Base-by-base conservation (phyloP, 2,888 invertebrate genomes). In the Phalera bucephala region DNA sequence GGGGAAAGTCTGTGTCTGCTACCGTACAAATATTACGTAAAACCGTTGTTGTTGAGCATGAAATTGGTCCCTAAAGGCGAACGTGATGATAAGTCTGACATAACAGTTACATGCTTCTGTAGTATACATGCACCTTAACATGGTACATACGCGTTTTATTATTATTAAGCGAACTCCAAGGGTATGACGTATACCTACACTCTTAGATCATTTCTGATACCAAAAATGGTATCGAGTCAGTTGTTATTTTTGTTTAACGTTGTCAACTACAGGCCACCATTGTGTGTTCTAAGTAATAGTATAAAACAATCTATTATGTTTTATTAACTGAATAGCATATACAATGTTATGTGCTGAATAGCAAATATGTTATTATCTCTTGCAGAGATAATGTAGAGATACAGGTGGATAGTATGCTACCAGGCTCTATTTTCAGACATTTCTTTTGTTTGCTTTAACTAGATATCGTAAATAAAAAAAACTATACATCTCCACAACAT, bases 191-290 rank as follows among this genome's bases (percentile, higher is more conserved):
- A 8, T 12, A 11, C 17, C 17, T 17, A 5, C 9, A 7, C n/a
- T 14, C 27, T 14, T 14, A 27, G 27, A 27, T 27, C 14, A 27
- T 27, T 13, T 27, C n/a, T 27, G 27, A 27, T 12, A 27, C 27
- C 27, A 14, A 27, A 27, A 13, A 27, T 27, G 27, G 27, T 27
- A 27, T 27, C n/a, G 6, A 14, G 7, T 28, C 9, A 22, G 6
- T 12, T 20, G 10, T 13, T 22, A 33, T 30, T 23, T 27, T 27
- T 25, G 12, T 12, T 25, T 25, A 7, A 25, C 12, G 12, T 12
- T 11, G 9, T 9, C 27, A n/a, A 27, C 4, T 3, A 14, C 14
- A 22, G 14, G 14, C 17, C 17, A 17, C 17, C 3, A 17, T 3
- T 17, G 5, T 17, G 3, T 17, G 17, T 17, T 17, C n/a, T n/a